phyloP scores from a whole-genome alignment of 2,797 vertebrate genomes.

The Margarornis squamiger region DNA sequence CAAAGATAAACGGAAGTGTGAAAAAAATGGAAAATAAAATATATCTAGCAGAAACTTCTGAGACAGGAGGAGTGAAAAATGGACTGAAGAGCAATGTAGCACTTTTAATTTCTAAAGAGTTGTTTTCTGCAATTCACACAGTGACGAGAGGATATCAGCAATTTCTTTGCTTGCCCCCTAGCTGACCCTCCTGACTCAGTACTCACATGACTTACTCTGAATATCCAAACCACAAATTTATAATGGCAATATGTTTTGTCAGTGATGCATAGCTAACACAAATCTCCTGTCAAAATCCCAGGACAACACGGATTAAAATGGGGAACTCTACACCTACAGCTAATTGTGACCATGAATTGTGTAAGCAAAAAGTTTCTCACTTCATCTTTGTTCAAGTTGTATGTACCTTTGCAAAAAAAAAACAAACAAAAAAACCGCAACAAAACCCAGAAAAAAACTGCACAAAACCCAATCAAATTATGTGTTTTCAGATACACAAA shows the following conservation, averaged over 20 bases:
- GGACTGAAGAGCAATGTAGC: neutral
- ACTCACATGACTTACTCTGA: slow-evolving; percentile 72
- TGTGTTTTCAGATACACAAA: neutral
- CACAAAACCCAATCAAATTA: too few species aligned
- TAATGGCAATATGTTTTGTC: slow-evolving; percentile 55
- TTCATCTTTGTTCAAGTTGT: neutral
- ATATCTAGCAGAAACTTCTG: neutral
- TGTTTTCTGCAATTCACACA: neutral
- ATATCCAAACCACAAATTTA: slow-evolving; percentile 67
- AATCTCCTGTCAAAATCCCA: slow-evolving; percentile 63
- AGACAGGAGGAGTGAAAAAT: neutral
- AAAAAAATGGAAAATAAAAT: neutral
- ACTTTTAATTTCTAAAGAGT: neutral
- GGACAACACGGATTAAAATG: slow-evolving; percentile 37
- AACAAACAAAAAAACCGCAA: too few species aligned
- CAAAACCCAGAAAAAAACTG: neutral
- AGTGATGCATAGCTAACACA: slow-evolving; percentile 48
- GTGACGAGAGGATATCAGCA: neutral
- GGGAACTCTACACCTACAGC: neutral
- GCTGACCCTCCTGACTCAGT: slow-evolving; percentile 1
- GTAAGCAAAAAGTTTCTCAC: slow-evolving; percentile 2
- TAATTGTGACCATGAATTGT: neutral
- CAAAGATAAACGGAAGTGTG: neutral
- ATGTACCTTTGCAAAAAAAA: neutral
- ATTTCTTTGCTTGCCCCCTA: neutral